Evolutionary conservation across 2,797 vertebrate genomes (phyloP), one percentile per base, ranked within the genome.

Genomic region (Gephyroberyx darwinii): DNA sequence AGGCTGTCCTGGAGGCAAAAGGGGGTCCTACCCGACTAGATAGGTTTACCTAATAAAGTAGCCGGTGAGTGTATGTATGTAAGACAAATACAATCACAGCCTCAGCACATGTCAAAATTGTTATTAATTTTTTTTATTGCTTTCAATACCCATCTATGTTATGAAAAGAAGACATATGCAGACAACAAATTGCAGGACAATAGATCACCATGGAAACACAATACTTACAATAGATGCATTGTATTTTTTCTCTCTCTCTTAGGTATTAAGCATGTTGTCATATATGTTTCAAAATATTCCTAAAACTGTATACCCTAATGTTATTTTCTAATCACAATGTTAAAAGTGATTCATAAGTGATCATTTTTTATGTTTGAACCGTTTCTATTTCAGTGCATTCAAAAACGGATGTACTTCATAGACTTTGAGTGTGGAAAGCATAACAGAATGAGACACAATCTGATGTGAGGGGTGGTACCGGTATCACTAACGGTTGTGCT

Each of bases 391-490:
- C 19, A 19, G 16, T 19, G 45, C 5, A 48, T 26, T 26, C 26
- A 43, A 43, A 43, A 14, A 43, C 17, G 61, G 19, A 16, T 13
- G 5, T 69, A 30, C 16, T 20, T n/a, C 37, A 16, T n/a, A 10
- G 8, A 33, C 30, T 16, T 63, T 30, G 45, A 6, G 50, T 48
- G n/a, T 60, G 52, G 50, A 20, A 52, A 52, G 17, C 26, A 10
- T n/a, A 52, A 19, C 26, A 70, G 31, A 52, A 19, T 19, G 20
- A 57, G 5, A 19, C 41, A 13, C 17, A 61, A 50, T 57, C 39
- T 57, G 54, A 66, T 37, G 53, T 43, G 58, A 77, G 17, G 60
- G 41, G 16, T 71, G 45, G 14, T 48, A 13, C 51, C 56, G 75
- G 14, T 5, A 26, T 48, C 41, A 60, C 53, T 14, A 26, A 52